A percentile compares a stretch with the other conserved stretches of the same genome.
Conservation (phyloP, 2,113 vertebrate species). For the Oreochromis tanganicae region DNA sequence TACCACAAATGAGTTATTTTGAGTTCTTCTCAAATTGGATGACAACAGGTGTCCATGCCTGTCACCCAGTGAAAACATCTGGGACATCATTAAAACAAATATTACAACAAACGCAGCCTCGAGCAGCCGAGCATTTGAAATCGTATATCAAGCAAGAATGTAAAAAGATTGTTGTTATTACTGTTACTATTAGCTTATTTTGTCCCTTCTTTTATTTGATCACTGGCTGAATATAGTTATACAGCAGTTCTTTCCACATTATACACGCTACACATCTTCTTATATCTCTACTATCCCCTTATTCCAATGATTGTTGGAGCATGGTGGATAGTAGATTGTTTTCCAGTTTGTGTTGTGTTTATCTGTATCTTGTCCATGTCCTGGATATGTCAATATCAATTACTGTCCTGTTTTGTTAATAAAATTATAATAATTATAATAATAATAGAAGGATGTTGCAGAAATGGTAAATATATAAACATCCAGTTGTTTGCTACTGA, state of each 20-base stretch:
- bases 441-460: neutral
- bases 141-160: neutral
- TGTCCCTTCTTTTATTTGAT: neutral
- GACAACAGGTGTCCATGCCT: neutral
- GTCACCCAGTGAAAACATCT: neutral
- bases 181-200: neutral
- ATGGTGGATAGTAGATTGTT: neutral
- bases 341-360: neutral
- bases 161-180: neutral
- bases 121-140: neutral
- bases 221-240: neutral
- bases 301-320: neutral
- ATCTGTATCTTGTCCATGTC: neutral
- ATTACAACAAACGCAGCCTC: neutral
- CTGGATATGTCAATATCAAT: neutral
- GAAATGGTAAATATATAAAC: neutral
- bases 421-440: neutral
- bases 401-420: accelerated
- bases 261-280: neutral
- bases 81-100: neutral
- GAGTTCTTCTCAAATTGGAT: neutral
- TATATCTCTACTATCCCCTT: neutral
- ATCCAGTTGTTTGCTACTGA: neutral
- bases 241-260: neutral
- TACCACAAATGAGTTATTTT: neutral